phyloP scores from a whole-genome alignment of 2,888 invertebrate genomes.

The Eupelmus urozonus region DNA sequence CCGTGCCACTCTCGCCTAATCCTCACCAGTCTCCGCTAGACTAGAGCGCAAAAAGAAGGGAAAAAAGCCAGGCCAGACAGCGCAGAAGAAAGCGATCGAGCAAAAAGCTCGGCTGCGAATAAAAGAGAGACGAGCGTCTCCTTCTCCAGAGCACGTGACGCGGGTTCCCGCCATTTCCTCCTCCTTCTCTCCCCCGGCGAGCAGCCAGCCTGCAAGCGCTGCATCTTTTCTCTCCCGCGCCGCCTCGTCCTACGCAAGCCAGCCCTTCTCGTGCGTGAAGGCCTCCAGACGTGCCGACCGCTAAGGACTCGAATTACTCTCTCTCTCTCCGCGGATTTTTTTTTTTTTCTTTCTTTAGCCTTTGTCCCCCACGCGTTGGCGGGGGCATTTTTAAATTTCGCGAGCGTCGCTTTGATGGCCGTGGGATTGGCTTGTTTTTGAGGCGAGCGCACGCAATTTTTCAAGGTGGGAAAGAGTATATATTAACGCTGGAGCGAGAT shows the following conservation, averaged over 20 bases:
- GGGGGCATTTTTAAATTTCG: too few relatives aligned
- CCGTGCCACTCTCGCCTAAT: too few relatives aligned
- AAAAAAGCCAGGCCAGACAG: too few relatives aligned
- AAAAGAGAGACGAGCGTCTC: slow-evolving; percentile 9
- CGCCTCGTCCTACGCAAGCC: not conserved
- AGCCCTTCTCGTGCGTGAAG: slow-evolving; percentile 17
- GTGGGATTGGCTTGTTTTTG: too few relatives aligned
- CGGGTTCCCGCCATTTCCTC: not conserved
- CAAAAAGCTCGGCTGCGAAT: slow-evolving; percentile 18
- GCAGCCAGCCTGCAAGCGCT: slow-evolving; percentile 25
- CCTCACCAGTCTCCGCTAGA: too few relatives aligned
- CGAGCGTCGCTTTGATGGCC: too few relatives aligned
- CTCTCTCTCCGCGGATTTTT: not conserved
- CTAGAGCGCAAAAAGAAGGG: too few relatives aligned
- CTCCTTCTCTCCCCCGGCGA: not conserved
- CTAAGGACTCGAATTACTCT: slow-evolving; percentile 54
- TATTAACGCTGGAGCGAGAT: too few relatives aligned
- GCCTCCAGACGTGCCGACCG: slow-evolving; percentile 58
- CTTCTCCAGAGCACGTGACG: not conserved
- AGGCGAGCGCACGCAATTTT: too few relatives aligned
- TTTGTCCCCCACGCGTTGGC: too few relatives aligned
- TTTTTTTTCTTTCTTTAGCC: not conserved
- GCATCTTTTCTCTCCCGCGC: slow-evolving; percentile 27
- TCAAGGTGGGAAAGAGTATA: too few relatives aligned
- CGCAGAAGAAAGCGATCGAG: not conserved